A percentile compares a stretch with the other conserved stretches of the same genome.
Conservation (phyloP, 2,113 vertebrate genomes). For the Megalops atlanticus region DNA sequence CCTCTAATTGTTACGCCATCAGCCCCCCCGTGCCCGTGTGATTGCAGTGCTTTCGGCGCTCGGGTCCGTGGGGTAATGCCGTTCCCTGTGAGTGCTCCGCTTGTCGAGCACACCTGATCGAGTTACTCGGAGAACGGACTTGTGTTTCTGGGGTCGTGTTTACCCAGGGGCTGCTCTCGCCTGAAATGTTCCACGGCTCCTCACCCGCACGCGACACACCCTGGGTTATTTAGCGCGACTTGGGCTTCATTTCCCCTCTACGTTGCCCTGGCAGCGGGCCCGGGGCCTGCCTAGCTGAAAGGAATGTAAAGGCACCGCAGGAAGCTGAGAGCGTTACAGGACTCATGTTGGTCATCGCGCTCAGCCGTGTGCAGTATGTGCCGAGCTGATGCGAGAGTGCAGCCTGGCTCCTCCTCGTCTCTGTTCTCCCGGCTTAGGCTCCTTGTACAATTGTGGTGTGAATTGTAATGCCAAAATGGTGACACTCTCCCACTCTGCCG, state of each 20-base stretch:
- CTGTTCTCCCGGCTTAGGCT: too few relatives aligned
- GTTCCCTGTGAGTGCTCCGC: background rate
- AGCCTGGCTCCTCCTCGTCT: background rate
- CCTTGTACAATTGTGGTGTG: too few relatives aligned
- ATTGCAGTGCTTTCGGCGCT: background rate
- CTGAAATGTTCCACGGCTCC: background rate
- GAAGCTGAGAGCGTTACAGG: background rate
- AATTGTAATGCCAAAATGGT: background rate
- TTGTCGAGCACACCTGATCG: background rate
- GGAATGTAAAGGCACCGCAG: background rate
- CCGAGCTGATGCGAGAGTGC: too few relatives aligned
- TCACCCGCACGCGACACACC: background rate
- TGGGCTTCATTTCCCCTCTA: background rate
- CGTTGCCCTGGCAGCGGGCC: background rate
- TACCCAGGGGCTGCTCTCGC: background rate
- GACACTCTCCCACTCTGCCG: background rate
- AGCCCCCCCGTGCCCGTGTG: too few relatives aligned
- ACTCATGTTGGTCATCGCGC: background rate
- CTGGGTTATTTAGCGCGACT: background rate
- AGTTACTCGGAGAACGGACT: background rate
- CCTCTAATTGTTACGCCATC: background rate
- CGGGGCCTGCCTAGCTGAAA: background rate
- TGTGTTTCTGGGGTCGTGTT: too few relatives aligned
- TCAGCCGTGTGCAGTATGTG: background rate
- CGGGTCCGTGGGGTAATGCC: background rate